Base-by-base conservation (phyloP, 2,113 vertebrate genomes). In the Sylvia atricapilla region DNA sequence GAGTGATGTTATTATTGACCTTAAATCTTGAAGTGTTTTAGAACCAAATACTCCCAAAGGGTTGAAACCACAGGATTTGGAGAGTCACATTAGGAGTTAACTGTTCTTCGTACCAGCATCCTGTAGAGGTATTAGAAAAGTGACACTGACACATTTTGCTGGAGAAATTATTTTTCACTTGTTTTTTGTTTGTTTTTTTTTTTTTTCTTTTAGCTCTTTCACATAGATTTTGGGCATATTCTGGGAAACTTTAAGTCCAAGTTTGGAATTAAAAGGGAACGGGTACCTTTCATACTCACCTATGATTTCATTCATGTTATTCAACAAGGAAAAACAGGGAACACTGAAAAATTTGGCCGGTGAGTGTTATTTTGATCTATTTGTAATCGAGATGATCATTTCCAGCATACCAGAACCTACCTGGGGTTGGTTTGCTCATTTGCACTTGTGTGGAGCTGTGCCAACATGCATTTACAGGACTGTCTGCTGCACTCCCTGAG, bases 231-330 rank as follows among this genome's bases (percentile, higher is more conserved):
- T 92, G 99, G 99, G 46, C 99, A 99, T 97, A 99, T 99, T 97
- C 98, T 99, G 96, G 99, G 99, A 81, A 99, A 99, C 97, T 99
- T 99, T 96, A 99, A 99, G 90, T 99, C 99, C 66, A 99, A 99
- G 97, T 99, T 99, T 96, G 99, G 99, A 94, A 99, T 99, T 98
- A 99, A 99, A 98, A 98, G 99, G 96, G 99, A 99, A 95, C 98
- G 99, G 9, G 99, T 99, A 79, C 99, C 99, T 81, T 99, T 99
- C 94, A 99, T 99, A 97, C 99, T 99, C 93, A 99, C 99, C 19
- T 99, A 99, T 69, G 99, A 99, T 98, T 99, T 99, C 97, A 99
- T 99, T 97, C 99, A 99, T 37, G 99, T 99, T 95, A 99, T 99
- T 92, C 99, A 99, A 94, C 98, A 99, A 98, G 99, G 99, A 79